Conservation (phyloP, 2,797 vertebrate genomes). For the Ispidina picta region DNA sequence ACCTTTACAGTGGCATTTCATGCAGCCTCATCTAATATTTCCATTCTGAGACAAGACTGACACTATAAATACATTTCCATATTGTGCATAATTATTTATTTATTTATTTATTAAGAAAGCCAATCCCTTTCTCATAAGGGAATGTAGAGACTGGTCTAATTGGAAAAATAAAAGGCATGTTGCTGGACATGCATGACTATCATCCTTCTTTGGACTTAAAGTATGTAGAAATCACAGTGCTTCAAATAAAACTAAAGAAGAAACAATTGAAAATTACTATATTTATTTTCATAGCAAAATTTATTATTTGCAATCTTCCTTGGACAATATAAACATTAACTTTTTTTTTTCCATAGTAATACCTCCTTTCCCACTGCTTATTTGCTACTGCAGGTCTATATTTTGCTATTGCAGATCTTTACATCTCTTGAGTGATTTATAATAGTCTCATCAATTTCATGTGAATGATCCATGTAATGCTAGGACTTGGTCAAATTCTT, state of each 20-base stretch:
- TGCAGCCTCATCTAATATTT: background rate
- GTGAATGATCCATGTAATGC: constrained; percentile 80
- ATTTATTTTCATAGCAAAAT: background rate
- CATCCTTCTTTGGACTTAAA: background rate
- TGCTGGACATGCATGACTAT: background rate
- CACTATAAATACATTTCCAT: background rate
- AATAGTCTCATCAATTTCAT: constrained; percentile 83
- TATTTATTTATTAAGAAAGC: background rate
- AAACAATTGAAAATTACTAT: background rate
- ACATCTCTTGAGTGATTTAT: constrained; percentile 56
- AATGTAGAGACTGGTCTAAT: background rate
- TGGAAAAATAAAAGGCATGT: background rate
- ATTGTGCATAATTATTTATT: background rate
- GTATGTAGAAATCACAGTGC: background rate
- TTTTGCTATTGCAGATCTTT: constrained; percentile 12
- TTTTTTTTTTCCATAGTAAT: background rate
- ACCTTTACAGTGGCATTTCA: background rate
- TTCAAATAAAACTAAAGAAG: background rate
- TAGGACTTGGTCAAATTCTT: constrained; percentile 80
- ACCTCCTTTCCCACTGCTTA: background rate
- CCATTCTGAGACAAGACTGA: background rate
- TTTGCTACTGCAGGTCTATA: background rate
- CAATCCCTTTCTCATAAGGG: background rate
- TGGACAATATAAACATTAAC: background rate
- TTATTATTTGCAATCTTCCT: background rate